Base-by-base conservation (phyloP, 1,140 invertebrate species). In the Melitaea cinxia region DNA sequence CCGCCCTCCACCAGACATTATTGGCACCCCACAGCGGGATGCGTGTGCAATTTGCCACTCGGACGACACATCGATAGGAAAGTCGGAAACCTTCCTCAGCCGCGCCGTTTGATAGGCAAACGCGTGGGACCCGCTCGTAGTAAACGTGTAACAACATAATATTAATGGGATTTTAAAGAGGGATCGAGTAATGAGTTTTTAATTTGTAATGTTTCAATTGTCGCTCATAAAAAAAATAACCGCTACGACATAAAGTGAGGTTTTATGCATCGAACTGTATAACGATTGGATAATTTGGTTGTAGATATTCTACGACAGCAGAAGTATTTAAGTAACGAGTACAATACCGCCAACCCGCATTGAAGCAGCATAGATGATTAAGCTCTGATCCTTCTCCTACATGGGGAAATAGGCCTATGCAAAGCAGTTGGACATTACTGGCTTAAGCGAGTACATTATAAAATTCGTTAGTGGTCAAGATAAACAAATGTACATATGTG, bases 21-120 rank as follows among this genome's bases (percentile, higher is more conserved):
- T 59, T 53, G 55, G 55, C 55, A 65, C 49, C 63, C 62, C 49
- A 58, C 55, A n/a, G 55, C n/a, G 61, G 37, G 23, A 53, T 59
- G 55, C 59, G 55, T 59, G 63, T 65, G 55, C 62, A 65, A 65
- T 58, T 65, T 65, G 47, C 47, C 55, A 58, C 47, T 58, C 24
- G 47, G 45, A 58, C 10, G 49, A n/a, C 24, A 47, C 28, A 55
- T 37, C n/a, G 55, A 19, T 17, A 14, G 24, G 26, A 26, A 58
- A 56, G 53, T 15, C 42, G 54, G 55, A 53, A 65, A 65, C 55
- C 26, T 65, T 57, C 6, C 35, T 39, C 35, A 59, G 23, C 17
- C 28, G 56, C 39, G 17, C 14, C 42, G 10, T 59, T 49, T 45
- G 23, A 15, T 45, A 39, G 55, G 21, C 37, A 7, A 42, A 15